Evolutionary conservation across 2,113 vertebrate species (phyloP).

Genomic region (Rhinopomastus cyanomelas): DNA sequence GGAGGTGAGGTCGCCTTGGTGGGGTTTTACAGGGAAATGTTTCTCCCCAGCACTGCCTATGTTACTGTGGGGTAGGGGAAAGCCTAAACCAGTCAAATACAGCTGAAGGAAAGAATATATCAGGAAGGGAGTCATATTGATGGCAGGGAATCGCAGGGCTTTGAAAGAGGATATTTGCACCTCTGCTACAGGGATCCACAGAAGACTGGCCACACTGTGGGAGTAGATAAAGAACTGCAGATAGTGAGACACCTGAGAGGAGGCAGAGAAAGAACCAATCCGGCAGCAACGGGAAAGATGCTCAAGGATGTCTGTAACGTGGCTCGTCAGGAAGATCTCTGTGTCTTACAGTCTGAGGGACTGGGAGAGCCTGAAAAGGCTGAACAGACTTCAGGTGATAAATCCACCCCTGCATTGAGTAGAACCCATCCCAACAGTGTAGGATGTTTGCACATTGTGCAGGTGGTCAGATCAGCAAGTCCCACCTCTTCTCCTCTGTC

Average conservation of each 20-base stretch:
- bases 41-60: rapidly evolving
- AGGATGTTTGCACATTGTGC: neutral
- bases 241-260: neutral
- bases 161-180: neutral
- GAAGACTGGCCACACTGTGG: neutral
- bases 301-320: neutral
- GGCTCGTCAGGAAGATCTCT: neutral
- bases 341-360: neutral
- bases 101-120: neutral
- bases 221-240: neutral
- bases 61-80: neutral
- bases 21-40: neutral
- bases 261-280: neutral
- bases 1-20: neutral
- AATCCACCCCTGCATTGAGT: neutral
- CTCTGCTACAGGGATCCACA: neutral
- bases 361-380: neutral
- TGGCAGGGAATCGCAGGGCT: neutral
- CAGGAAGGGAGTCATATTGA: constrained; percentile 26
- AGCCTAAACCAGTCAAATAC: neutral
- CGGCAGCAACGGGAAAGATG: neutral
- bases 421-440: neutral
- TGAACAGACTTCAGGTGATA: neutral
- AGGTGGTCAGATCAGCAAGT: neutral
- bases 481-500: neutral